Evolutionary conservation across 64 coral and sea anemone genomes (phyloP), one percentile per base, ranked within the genome.

Genomic region (Acropora yongei): DNA sequence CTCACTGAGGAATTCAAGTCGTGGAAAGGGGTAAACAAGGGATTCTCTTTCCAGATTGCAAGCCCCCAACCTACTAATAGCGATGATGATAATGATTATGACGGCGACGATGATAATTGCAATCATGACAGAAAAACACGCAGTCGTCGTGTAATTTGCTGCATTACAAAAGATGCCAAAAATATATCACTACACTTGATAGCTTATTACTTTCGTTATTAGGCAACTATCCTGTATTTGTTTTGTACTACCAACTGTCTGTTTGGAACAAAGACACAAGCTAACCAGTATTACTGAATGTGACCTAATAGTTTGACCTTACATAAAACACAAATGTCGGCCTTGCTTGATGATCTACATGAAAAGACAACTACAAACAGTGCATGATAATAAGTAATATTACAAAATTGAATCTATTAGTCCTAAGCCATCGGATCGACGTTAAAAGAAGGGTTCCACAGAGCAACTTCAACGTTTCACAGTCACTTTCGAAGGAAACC

Each of bases 241-340:
- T 50, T 40, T 58, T 60, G 1, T 30, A 9, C 8, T 60, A 80
- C 57, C 12, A 58, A 40, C 30, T 80, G 49, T 80, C 49, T 63
- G 12, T 4, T 58, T 60, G 18, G 78, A 58, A 13, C 51, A 51
- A 80, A 80, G 40, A 41, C 30, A 13, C 13, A 7, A 16, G 2
- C 6, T 30, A 6, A 14, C 30, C 30, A 2, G 77, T 47, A 49
- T 79, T 20, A 14, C 47, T 20, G 49, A 80, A 10, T 80, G 49
- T 57, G 47, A 80, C 47, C 47, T 19, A 30, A 55, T 5, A 55
- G 10, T 55, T 61, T 80, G 50, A 58, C 55, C 20, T 5, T 12
- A 11, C 19, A 40, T 43, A 7, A 80, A 61, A 80, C 42, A 53
- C 78, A 80, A 80, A 80, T 80, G 3, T 58, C 78, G 39, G 51